Conservation (phyloP, 2,888 invertebrate species). For the Cryptocheilus praepositus region DNA sequence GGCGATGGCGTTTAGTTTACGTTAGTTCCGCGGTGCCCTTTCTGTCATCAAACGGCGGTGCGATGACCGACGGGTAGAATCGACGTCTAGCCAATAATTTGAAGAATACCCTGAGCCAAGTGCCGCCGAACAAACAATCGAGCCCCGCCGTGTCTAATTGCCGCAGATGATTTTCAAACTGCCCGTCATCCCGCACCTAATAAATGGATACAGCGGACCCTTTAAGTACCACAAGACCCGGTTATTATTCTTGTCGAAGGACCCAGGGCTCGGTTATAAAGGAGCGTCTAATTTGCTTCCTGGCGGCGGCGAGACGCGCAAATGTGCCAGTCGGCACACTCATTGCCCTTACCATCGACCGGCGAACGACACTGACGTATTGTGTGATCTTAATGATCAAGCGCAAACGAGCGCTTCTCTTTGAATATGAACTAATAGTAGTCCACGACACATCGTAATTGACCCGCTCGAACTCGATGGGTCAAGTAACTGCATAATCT, state of each 20-base stretch:
- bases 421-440: background rate
- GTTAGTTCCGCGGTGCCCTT: conserved; percentile 36
- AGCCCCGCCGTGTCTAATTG: conserved; percentile 57
- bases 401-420: conserved; percentile 13
- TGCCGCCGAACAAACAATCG: conserved; percentile 66
- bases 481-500: no score
- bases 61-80: conserved; percentile 28
- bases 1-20: conserved; percentile 40
- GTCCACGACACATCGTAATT: background rate
- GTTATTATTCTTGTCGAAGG: conserved; percentile 46
- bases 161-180: conserved; percentile 59
- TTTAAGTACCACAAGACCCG: conserved; percentile 40
- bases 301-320: conserved; percentile 36
- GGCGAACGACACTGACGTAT: conserved; percentile 12
- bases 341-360: background rate
- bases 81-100: conserved; percentile 52
- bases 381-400: conserved; percentile 31
- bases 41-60: conserved; percentile 19
- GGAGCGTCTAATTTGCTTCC: conserved; percentile 52
- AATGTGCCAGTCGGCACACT: conserved; percentile 14
- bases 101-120: conserved; percentile 47
- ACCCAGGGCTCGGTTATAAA: conserved; percentile 40
- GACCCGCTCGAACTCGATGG: no score
- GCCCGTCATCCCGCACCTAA: conserved; percentile 49
- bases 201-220: conserved; percentile 54